phyloP scores from a whole-genome alignment of 1,140 invertebrate genomes.

The Neodiprion pinetum region DNA sequence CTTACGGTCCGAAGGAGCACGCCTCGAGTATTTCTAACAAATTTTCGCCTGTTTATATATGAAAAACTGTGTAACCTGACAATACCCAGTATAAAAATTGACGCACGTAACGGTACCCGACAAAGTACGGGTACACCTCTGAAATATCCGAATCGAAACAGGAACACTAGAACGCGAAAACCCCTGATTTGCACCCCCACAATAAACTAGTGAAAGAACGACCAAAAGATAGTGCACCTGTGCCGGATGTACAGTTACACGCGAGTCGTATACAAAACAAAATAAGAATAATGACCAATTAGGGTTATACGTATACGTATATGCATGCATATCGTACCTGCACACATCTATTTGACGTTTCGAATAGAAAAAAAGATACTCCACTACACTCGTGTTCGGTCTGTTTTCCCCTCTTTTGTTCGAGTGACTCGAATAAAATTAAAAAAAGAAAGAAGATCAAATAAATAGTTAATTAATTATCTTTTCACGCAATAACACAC shows the following conservation, averaged over 20 bases:
- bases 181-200: background rate
- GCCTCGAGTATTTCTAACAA: background rate
- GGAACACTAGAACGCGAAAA: background rate
- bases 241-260: slow-evolving; percentile 16
- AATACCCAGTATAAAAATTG: background rate
- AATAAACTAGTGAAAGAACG: background rate
- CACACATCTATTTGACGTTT: too few species aligned
- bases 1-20: slow-evolving; percentile 11
- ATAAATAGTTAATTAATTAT: background rate
- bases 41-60: slow-evolving; percentile 13
- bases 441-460: background rate
- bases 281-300: background rate
- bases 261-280: background rate
- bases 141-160: too few species aligned
- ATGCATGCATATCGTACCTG: too few species aligned
- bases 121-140: background rate
- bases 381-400: background rate
- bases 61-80: slow-evolving; percentile 21
- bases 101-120: background rate
- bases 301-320: background rate
- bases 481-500: too few species aligned
- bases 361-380: too few species aligned
- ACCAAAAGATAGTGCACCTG: slow-evolving; percentile 5
- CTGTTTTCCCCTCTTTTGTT: background rate
- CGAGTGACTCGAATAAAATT: background rate